Evolutionary conservation across 1,140 invertebrate genomes (phyloP), one percentile per base, ranked within the genome.

Genomic region (Pantala flavescens): DNA sequence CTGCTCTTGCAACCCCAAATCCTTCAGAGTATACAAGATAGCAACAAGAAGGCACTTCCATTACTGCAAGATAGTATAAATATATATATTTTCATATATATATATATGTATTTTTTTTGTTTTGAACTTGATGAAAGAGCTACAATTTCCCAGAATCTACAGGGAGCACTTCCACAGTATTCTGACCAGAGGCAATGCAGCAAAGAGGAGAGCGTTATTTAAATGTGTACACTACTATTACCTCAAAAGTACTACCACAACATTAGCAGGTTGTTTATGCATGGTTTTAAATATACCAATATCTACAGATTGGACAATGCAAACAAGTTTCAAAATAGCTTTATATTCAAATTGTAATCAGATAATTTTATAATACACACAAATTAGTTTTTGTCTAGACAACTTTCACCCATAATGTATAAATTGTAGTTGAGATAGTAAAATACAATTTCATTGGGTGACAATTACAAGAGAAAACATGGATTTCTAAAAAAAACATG

Each of bases 91-190:
- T 21, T 63, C n/a, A 63, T 63, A 63, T 63, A 63, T 63, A 36
- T 36, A 36, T 36, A 9, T 36, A 36, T n/a, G n/a, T n/a, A n/a
- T n/a, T n/a, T 36, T 36, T 63, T 63, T 21, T 63, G 49, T 63
- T 7, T 63, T 63, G 14, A 63, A 63, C 14, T 63, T 63, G 43
- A 49, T 74, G 73, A 24, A 55, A 70, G 73, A 24, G 42, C 42
- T 42, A 28, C 71, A 72, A 42, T 72, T 28, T 36, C 42, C 24
- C 71, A 72, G 42, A 72, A 36, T 36, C 71, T 72, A 72, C 24
- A 72, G 42, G 24, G 71, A 72, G 71, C 71, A 72, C 71, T 72
- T 72, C 71, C 71, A 72, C 71, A 72, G 24, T 36, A 42, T 19
- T 42, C 71, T 72, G 71, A 72, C 71, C 71, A 72, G 19, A 72